A percentile compares a stretch with the other conserved stretches of the same genome.
Conservation (phyloP, 2,888 invertebrate genomes). For the Tinea pellionella region DNA sequence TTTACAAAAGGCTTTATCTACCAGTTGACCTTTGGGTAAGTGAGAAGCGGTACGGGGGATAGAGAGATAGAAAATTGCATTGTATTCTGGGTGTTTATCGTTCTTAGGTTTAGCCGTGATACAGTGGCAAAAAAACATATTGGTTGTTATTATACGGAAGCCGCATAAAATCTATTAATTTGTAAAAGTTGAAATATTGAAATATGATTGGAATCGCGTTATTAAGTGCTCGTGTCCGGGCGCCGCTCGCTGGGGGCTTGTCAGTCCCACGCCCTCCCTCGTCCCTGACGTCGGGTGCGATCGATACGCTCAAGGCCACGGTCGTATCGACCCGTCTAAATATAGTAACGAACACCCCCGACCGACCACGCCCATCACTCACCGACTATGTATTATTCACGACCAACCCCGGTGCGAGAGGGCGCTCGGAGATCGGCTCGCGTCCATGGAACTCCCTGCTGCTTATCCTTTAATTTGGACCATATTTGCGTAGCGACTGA, state of each 20-base stretch:
- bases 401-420: constrained; percentile 18
- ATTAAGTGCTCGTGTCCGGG: neutral
- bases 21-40: no score
- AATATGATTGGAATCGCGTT: neutral
- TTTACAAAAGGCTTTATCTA: no score
- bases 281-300: constrained; percentile 26
- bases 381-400: neutral
- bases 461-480: no score
- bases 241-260: constrained; percentile 47
- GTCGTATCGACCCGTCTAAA: constrained; percentile 58
- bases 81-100: no score
- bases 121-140: no score
- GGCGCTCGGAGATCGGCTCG: constrained; percentile 28
- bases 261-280: constrained; percentile 37
- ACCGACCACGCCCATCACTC: neutral
- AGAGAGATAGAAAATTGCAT: no score
- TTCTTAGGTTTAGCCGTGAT: no score
- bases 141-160: no score
- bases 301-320: constrained; percentile 64
- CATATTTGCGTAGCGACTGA: no score
- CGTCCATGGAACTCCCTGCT: constrained; percentile 17
- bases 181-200: no score
- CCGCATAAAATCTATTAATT: no score
- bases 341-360: constrained; percentile 33
- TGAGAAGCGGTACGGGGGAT: no score